Conservation (phyloP, 2,888 invertebrate species). For the Atethmia centrago region DNA sequence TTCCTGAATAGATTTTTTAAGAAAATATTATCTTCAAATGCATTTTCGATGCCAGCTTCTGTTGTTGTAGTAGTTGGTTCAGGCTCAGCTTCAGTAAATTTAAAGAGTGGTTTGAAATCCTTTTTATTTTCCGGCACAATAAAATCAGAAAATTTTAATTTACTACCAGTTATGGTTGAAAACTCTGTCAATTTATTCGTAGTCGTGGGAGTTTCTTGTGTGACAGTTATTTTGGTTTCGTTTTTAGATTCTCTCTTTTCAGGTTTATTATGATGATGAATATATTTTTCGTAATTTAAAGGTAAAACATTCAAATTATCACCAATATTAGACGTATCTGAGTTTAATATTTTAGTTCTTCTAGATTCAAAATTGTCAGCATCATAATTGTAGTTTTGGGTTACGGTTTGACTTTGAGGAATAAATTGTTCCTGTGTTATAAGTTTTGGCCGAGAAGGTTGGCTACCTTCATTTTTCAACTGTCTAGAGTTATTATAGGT, state of each 20-base stretch:
- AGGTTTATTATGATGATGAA: slow-evolving; percentile 56
- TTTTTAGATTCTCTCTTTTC: slow-evolving; percentile 61
- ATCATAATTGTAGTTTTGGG: slow-evolving; percentile 80
- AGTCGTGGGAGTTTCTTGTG: slow-evolving; percentile 62
- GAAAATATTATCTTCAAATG: slow-evolving; percentile 82
- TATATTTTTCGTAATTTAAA: slow-evolving; percentile 52
- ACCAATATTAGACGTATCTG: slow-evolving; percentile 40
- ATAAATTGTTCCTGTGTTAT: slow-evolving; percentile 77
- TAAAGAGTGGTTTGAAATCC: slow-evolving; percentile 73
- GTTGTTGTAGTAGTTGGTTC: slow-evolving; percentile 66
- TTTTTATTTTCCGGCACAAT: slow-evolving; percentile 67
- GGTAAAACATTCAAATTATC: slow-evolving; percentile 63
- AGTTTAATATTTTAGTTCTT: slow-evolving; percentile 65
- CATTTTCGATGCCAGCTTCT: slow-evolving; percentile 71
- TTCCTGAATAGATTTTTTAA: slow-evolving; percentile 79
- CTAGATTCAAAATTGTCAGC: slow-evolving; percentile 74
- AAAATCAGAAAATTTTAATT: slow-evolving; percentile 71
- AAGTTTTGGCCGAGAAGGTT: slow-evolving; percentile 69
- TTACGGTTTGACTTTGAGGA: slow-evolving; percentile 77
- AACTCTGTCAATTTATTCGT: slow-evolving; percentile 45
- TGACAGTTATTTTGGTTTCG: slow-evolving; percentile 63
- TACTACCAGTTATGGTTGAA: slow-evolving; percentile 23
- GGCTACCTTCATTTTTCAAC: slow-evolving; percentile 32
- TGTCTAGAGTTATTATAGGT: slow-evolving; percentile 22
- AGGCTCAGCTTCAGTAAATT: slow-evolving; percentile 57